A percentile compares a stretch with the other conserved stretches of the same genome.
phyloP scores from a whole-genome alignment of 2,888 invertebrate species.

The Clusia tigrina region DNA sequence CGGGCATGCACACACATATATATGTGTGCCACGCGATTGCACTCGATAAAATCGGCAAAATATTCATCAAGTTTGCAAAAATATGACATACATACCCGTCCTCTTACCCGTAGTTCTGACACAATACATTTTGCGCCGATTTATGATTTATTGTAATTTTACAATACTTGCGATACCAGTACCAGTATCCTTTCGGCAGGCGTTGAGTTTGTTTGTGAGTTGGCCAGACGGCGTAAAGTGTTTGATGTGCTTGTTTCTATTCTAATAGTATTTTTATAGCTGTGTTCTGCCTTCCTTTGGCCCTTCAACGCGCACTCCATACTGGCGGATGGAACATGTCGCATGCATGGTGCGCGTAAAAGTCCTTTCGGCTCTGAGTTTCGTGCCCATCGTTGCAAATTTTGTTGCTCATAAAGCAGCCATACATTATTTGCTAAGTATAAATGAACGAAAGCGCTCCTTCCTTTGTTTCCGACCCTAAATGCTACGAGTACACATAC shows the following conservation, averaged over 20 bases:
- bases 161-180: background rate
- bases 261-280: slow-evolving; percentile 15
- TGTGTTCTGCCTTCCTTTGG: background rate
- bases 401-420: slow-evolving; percentile 30
- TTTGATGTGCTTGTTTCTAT: background rate
- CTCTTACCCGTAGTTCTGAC: no score
- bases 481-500: background rate
- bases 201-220: background rate
- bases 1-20: no score
- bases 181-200: background rate
- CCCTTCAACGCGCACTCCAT: slow-evolving; percentile 6
- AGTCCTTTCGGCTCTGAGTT: slow-evolving; percentile 31
- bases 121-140: background rate
- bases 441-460: slow-evolving; percentile 46
- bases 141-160: slow-evolving; percentile 6
- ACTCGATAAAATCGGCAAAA: no score
- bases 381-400: background rate
- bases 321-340: background rate
- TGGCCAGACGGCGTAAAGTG: background rate
- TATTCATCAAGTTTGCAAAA: no score
- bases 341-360: slow-evolving; percentile 23
- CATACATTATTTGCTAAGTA: slow-evolving; percentile 49
- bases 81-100: no score
- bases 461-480: slow-evolving; percentile 17
- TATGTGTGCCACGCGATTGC: no score